phyloP scores from a whole-genome alignment of 2,888 invertebrate species.

The Hypercompe scribonia region DNA sequence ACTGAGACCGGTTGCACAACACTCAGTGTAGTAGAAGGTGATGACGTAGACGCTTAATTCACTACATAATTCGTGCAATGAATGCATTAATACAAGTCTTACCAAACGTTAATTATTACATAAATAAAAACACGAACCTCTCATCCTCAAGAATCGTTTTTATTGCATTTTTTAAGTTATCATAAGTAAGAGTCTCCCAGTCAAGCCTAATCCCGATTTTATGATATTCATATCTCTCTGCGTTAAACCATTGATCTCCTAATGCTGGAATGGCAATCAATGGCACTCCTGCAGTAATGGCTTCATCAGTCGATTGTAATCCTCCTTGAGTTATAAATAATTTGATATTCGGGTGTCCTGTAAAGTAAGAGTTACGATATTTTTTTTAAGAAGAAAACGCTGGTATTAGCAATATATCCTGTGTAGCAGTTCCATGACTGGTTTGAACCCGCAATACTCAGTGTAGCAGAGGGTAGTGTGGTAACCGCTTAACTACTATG shows the following conservation, averaged over 20 bases:
- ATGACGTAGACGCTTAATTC: no score
- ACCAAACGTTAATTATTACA: slow-evolving; percentile 19
- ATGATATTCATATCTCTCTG: slow-evolving; percentile 57
- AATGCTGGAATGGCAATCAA: slow-evolving; percentile 73
- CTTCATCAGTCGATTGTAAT: slow-evolving; percentile 75
- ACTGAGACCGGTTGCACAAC: no score
- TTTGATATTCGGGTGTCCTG: slow-evolving; percentile 78
- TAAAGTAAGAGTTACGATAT: not conserved
- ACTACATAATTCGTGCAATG: no score
- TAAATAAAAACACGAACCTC: no score
- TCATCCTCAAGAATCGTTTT: slow-evolving; percentile 46
- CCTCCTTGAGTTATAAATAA: slow-evolving; percentile 76
- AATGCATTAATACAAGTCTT: no score
- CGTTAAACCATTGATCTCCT: slow-evolving; percentile 74
- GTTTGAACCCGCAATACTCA: no score
- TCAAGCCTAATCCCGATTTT: slow-evolving; percentile 65
- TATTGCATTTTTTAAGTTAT: slow-evolving; percentile 52
- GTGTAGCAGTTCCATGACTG: no score
- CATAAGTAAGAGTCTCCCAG: slow-evolving; percentile 55
- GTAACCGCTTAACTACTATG: no score
- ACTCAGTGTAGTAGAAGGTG: no score
- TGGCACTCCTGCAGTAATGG: slow-evolving; percentile 70
- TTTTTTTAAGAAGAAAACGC: no score
- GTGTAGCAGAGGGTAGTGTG: no score
- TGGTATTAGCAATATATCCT: no score